Percentiles rank a stretch among this genome's conserved stretches.
phyloP scores from a whole-genome alignment of 2,113 vertebrate species.

The Boleophthalmus pectinirostris region DNA sequence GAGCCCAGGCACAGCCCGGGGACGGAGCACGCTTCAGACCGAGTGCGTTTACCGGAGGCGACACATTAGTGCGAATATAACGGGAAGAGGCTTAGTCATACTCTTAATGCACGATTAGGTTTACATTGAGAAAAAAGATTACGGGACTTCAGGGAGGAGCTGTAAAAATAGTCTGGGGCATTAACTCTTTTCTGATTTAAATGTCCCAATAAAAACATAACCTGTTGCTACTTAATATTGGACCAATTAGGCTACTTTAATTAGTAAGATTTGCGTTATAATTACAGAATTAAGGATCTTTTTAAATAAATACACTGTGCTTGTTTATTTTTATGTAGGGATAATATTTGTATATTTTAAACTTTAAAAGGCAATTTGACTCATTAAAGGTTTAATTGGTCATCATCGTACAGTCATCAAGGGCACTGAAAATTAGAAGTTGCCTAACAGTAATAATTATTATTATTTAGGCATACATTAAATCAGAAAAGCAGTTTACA shows the following conservation, averaged over 20 bases:
- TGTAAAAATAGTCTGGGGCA: neutral
- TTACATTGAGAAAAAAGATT: neutral
- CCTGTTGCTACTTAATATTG: conserved; percentile 52
- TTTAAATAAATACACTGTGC: no score
- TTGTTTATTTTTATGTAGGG: no score
- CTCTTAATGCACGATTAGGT: conserved; percentile 3
- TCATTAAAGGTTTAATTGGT: no score
- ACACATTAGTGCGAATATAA: conserved; percentile 7
- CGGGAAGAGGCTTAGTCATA: conserved; percentile 5
- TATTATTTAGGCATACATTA: neutral
- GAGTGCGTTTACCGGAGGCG: conserved; percentile 8
- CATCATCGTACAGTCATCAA: neutral
- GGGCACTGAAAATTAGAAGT: neutral
- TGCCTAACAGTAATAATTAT: neutral
- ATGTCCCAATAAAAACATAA: conserved; percentile 11
- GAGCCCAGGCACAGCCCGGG: neutral
- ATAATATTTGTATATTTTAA: no score
- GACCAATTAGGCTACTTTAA: neutral
- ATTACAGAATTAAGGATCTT: no score
- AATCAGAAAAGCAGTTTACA: neutral
- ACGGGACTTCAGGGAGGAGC: neutral
- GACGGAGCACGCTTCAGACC: neutral
- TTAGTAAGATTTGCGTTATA: no score
- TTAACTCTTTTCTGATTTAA: neutral
- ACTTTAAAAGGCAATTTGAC: no score